Evolutionary conservation across 35 echinoderm and acorn worm species (phyloP), one percentile per base, ranked within the genome.

Genomic region (Apostichopus japonicus): DNA sequence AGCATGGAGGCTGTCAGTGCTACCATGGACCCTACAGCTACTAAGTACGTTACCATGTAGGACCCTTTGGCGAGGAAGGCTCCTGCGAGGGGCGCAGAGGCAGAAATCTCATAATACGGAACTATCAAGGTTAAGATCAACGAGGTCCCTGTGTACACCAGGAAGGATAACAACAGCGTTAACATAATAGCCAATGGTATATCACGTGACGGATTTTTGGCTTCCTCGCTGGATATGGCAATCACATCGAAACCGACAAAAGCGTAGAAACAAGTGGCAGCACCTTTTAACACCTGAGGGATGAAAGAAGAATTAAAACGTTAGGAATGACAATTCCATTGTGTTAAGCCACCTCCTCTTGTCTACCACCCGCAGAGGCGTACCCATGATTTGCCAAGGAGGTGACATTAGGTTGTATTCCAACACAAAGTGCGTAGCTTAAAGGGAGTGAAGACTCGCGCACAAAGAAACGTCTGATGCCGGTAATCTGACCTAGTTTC

Each of bases 181-280:
- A 96, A 27, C 0, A 90, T 73, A 23, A 99, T 99, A 1, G 97
- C 72, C 11, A 96, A 77, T 6, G 97, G 97, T 56, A 99, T 99
- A 25, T 95, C 93, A 73, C 92, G 93, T 88, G 95, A 94, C 23
- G 97, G 95, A 23, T 96, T 95, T 21, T 84, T 91, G 14, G 97
- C 93, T 79, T 99, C 97, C 72, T 99, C 97, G 65, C 95, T 95
- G 16, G 97, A 99, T 56, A 95, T 95, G 1, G 97, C 97, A 24
- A 99, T 96, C 75, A 94, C 95, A 89, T 99, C 97, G 77, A 99
- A 96, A 5, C 97, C 97, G 6, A 99, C 95, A 78, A 96, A 99
- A 0, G 97, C 97, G 56, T 95, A 99, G 93, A 99, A 99, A 77
- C 97, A 99, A 59, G 95, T 92, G 23, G 97, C 97, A 24, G 97